Evolutionary conservation across 1,140 invertebrate genomes (phyloP), one percentile per base, ranked within the genome.

Genomic region (Tyrophagus putrescentiae): DNA sequence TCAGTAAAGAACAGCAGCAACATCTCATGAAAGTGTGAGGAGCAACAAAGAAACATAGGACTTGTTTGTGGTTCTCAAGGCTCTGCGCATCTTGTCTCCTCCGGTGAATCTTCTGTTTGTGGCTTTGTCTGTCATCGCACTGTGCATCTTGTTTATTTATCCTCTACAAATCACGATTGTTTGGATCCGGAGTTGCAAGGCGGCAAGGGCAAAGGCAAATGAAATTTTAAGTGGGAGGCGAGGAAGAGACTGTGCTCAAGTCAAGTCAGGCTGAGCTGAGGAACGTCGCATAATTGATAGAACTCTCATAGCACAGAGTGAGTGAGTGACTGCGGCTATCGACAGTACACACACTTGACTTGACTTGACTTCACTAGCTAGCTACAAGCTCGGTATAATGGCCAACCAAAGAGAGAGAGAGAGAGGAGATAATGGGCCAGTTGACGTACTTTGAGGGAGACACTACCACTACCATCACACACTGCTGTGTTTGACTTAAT

Each of bases 221-320:
- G 45, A 48, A 48, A 48, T 7, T 6, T 48, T 18, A 48, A 48
- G 45, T 48, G 45, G 45, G 45, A 48, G 45, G 45, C 31, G 21
- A 7, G 31, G 7, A n/a, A n/a, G n/a, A n/a, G n/a, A n/a, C n/a
- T n/a, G n/a, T n/a, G n/a, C n/a, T n/a, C n/a, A n/a, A n/a, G n/a
- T n/a, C n/a, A n/a, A n/a, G n/a, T n/a, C n/a, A n/a, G 21, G 45
- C 45, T 13, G 31, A 9, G 7, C 7, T 13, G 18, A 48, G 45
- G 7, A 48, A 48, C 45, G 45, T 48, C 45, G 45, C 45, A 48
- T 48, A 48, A 48, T 48, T 48, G 45, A 48, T 48, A 48, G 45
- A 48, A 48, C 18, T 6, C n/a, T n/a, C n/a, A n/a, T n/a, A n/a
- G n/a, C n/a, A n/a, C n/a, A n/a, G n/a, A n/a, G n/a, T n/a, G n/a